These are phyloP conservation scores for Sebastes hubbsi DNA, from an alignment of 2,797 vertebrate genomes.

Conservation along the genomic window DNA sequence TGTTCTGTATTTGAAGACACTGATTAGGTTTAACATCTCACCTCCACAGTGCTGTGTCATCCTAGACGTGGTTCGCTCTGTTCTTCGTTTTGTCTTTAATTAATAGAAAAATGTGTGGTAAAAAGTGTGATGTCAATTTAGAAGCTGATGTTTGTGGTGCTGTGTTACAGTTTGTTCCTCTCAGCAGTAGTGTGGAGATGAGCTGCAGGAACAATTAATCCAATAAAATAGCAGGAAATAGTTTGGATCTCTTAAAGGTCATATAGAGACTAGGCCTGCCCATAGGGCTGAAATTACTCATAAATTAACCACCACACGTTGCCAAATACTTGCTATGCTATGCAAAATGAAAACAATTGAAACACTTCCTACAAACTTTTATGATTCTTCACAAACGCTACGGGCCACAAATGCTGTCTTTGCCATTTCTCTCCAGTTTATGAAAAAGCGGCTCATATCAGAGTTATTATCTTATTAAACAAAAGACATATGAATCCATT, in stretches of 20 bases:
- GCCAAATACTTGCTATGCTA: neutral
- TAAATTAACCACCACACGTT: neutral
- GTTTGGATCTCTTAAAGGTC: neutral
- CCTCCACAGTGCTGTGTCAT: neutral
- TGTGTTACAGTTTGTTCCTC: neutral
- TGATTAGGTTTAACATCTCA: slow-evolving; percentile 4
- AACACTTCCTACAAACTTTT: neutral
- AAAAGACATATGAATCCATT: neutral
- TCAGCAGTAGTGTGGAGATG: neutral
- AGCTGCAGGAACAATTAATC: neutral
- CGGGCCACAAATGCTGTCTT: neutral
- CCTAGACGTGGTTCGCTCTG: neutral
- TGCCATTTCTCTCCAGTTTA: neutral
- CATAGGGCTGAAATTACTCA: neutral
- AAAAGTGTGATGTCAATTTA: neutral
- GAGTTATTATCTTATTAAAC: neutral
- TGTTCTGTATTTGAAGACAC: neutral
- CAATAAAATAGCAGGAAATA: neutral
- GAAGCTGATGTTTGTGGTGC: neutral
- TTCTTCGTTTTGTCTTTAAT: neutral
- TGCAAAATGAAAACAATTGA: neutral
- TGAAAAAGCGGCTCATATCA: neutral
- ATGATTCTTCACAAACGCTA: neutral
- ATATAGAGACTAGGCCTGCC: neutral
- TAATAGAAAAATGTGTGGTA: neutral